Conservation (phyloP, 1,140 invertebrate species). For the Drosophila teissieri region DNA sequence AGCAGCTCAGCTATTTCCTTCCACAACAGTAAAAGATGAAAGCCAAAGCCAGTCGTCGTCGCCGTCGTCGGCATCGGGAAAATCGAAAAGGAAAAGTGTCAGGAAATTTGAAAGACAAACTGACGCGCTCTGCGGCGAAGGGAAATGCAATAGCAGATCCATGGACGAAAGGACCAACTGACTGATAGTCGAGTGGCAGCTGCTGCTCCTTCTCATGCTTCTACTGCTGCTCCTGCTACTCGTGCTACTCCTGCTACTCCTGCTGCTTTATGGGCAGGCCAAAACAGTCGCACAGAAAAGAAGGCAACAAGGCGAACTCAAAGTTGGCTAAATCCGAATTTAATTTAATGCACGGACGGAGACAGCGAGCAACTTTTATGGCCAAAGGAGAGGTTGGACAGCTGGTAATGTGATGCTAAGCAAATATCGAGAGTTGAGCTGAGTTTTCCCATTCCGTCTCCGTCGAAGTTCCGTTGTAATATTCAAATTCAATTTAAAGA, state of each 20-base stretch:
- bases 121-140: constrained; percentile 56
- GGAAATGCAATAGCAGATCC: constrained; percentile 59
- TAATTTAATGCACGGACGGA: constrained; percentile 82
- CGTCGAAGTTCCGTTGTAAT: constrained; percentile 47
- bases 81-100: constrained; percentile 53
- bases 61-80: constrained; percentile 13
- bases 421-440: constrained; percentile 69
- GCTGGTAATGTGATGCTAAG: constrained; percentile 77
- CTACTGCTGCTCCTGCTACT: constrained; percentile 1
- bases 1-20: constrained; percentile 12
- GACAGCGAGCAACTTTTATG: constrained; percentile 69
- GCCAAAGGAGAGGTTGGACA: constrained; percentile 51
- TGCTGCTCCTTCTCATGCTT: constrained; percentile 18
- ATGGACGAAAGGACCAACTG: constrained; percentile 30
- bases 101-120: constrained; percentile 70
- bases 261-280: constrained; percentile 19
- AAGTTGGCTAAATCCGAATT: constrained; percentile 79
- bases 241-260: constrained; percentile 10
- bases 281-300: constrained; percentile 64
- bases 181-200: constrained; percentile 59
- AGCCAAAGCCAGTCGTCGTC: constrained; percentile 8
- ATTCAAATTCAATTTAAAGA: constrained; percentile 83
- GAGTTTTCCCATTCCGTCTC: constrained; percentile 13
- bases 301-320: constrained; percentile 62
- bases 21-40: constrained; percentile 24